A percentile compares a stretch with the other conserved stretches of the same genome.
Evolutionary conservation across 2,797 vertebrate species (phyloP).

Genomic region (Gobionotothen gibberifrons): DNA sequence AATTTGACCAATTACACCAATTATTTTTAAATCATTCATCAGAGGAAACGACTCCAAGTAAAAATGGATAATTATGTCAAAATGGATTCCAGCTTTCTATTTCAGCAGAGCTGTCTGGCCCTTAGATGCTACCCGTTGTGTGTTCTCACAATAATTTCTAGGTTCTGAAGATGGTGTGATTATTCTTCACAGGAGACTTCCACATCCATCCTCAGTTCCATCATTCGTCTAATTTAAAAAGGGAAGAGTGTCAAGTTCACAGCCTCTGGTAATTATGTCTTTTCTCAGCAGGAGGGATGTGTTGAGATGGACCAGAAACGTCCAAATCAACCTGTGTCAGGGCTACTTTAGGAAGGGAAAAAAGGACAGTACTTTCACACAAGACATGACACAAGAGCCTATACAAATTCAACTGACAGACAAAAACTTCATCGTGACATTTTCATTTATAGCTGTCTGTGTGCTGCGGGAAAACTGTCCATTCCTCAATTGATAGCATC

Average conservation of each 20-base stretch:
- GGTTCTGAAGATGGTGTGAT: slow-evolving; percentile 62
- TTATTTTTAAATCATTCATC: slow-evolving; percentile 11
- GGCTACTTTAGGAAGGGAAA: slow-evolving; percentile 21
- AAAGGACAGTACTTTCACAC: background rate
- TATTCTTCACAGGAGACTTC: slow-evolving; percentile 64
- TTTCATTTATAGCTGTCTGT: background rate
- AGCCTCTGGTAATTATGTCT: slow-evolving; percentile 66
- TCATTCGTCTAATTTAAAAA: slow-evolving; percentile 65
- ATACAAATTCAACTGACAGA: slow-evolving; percentile 29
- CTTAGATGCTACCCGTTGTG: slow-evolving; percentile 51
- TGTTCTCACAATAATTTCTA: slow-evolving; percentile 69
- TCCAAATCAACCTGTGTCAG: slow-evolving; percentile 29
- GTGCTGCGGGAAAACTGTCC: slow-evolving; percentile 1
- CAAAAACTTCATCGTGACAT: background rate
- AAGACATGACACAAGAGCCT: background rate
- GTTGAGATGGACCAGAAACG: slow-evolving; percentile 48
- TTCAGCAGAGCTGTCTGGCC: slow-evolving; percentile 26
- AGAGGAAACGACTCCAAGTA: background rate
- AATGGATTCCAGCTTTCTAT: slow-evolving; percentile 24
- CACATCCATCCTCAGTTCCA: slow-evolving; percentile 61
- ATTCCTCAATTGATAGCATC: background rate
- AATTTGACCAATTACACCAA: background rate
- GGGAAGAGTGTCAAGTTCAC: slow-evolving; percentile 71
- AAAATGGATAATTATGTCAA: slow-evolving; percentile 29
- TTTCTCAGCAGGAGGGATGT: slow-evolving; percentile 38